phyloP scores from a whole-genome alignment of 1,140 invertebrate species.

The Saccostrea cuccullata region DNA sequence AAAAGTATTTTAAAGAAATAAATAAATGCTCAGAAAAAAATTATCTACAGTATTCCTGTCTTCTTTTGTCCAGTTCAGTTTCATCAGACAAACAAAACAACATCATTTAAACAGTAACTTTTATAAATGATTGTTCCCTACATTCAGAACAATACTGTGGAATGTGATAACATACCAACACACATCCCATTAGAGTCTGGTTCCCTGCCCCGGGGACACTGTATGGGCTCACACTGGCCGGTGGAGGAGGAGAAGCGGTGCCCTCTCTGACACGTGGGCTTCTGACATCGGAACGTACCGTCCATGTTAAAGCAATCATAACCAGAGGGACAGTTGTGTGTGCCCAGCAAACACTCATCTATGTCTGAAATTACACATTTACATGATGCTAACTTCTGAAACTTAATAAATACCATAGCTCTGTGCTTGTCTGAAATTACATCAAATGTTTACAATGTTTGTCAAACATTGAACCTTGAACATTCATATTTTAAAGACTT shows the following conservation, averaged over 20 bases:
- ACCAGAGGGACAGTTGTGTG: constrained; percentile 88
- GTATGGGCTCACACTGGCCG: constrained; percentile 88
- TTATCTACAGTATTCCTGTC: no score
- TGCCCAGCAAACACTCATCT: constrained; percentile 91
- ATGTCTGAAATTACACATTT: constrained; percentile 77
- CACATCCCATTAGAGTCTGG: constrained; percentile 79
- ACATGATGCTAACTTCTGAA: background rate
- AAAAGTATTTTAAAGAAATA: no score
- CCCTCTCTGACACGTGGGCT: constrained; percentile 80
- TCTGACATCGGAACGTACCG: constrained; percentile 88
- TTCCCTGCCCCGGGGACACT: constrained; percentile 80
- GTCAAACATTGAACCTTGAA: no score
- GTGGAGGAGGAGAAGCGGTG: constrained; percentile 82
- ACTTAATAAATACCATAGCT: no score
- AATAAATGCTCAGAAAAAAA: no score
- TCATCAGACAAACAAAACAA: no score
- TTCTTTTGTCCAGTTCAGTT: no score
- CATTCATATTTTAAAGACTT: no score
- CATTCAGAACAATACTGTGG: background rate
- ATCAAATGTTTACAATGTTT: no score
- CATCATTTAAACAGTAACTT: background rate
- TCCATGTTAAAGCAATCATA: constrained; percentile 92
- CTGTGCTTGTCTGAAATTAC: no score
- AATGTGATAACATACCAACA: constrained; percentile 76
- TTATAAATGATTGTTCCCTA: background rate